phyloP scores from a whole-genome alignment of 2,797 vertebrate species.

The Bovichtus diacanthus region DNA sequence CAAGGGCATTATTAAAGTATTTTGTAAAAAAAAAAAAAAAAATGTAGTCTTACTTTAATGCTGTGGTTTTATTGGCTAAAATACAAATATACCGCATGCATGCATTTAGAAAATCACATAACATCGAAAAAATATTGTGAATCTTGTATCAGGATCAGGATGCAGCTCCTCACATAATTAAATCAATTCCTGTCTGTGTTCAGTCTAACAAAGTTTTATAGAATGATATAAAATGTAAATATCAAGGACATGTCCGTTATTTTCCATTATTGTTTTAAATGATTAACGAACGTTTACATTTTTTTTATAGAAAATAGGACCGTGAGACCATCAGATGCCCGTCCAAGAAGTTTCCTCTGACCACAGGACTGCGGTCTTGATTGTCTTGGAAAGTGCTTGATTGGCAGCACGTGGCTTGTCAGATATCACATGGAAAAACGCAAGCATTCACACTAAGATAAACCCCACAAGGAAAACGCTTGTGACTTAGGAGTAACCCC shows the following conservation, averaged over 20 bases:
- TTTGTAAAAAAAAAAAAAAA: too few relatives aligned
- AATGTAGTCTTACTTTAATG: background rate
- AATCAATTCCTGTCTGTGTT: background rate
- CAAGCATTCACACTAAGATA: background rate
- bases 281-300: too few relatives aligned
- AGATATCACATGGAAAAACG: slow-evolving; percentile 41
- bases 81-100: background rate
- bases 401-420: slow-evolving; percentile 36
- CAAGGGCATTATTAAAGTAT: background rate
- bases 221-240: background rate
- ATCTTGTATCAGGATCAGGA: too few relatives aligned
- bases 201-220: background rate
- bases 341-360: background rate
- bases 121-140: background rate
- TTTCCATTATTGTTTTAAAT: background rate
- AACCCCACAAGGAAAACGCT: slow-evolving; percentile 17
- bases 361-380: background rate
- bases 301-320: too few relatives aligned
- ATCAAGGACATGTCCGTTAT: background rate
- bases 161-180: background rate
- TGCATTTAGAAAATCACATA: background rate
- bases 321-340: too few relatives aligned
- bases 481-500: slow-evolving; percentile 43
- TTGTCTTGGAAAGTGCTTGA: too few relatives aligned
- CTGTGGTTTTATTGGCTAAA: background rate